phyloP scores from a whole-genome alignment of 2,797 vertebrate genomes.

The Xiphorhynchus erythropygius region DNA sequence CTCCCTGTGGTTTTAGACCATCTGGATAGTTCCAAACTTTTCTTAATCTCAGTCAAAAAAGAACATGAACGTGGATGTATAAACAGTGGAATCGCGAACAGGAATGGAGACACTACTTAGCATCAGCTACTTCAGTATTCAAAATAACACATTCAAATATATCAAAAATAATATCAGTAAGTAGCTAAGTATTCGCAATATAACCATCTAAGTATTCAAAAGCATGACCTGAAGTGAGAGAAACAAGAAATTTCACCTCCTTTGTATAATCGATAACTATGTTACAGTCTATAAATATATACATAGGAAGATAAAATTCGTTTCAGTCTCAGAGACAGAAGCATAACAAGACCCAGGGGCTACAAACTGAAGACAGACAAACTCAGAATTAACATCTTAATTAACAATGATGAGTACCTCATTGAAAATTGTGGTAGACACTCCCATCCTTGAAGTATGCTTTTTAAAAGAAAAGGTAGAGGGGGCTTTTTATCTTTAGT shows the following conservation, averaged over 20 bases:
- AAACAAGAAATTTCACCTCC: background rate
- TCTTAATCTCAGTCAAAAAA: conserved; percentile 2
- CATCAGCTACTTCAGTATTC: background rate
- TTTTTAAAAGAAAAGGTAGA: conserved; percentile 37
- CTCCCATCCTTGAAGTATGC: background rate
- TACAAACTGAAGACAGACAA: conserved; percentile 10
- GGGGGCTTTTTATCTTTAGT: conserved; percentile 8
- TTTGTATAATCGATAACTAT: background rate
- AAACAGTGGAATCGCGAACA: background rate
- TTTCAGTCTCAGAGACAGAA: background rate
- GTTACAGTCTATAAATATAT: conserved; percentile 7
- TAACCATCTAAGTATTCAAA: background rate
- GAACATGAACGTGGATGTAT: background rate
- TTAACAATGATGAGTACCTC: background rate
- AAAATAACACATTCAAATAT: background rate
- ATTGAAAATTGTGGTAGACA: conserved; percentile 21
- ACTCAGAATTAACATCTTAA: conserved; percentile 29
- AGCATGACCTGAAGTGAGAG: background rate
- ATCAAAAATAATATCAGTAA: background rate
- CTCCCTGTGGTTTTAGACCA: conserved; percentile 40
- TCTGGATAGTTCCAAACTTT: conserved; percentile 39
- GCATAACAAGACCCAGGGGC: conserved; percentile 5
- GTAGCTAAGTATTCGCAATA: background rate
- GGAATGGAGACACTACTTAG: background rate
- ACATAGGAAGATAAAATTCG: background rate